phyloP scores from a whole-genome alignment of 1,140 invertebrate genomes.

The Rhizoglyphus robini region DNA sequence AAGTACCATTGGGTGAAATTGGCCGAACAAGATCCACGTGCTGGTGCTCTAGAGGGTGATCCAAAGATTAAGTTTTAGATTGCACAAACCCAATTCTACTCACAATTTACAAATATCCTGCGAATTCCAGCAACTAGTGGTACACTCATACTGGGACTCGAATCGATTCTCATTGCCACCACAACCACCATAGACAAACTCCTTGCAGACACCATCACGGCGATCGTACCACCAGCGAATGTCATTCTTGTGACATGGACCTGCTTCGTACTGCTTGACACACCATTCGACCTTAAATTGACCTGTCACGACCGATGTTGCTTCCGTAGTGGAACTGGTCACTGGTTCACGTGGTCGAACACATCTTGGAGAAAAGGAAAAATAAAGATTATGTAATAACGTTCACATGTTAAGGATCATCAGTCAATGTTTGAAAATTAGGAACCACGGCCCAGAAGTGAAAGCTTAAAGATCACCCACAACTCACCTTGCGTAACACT shows the following conservation, averaged over 20 bases:
- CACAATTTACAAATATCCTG: conserved; percentile 23
- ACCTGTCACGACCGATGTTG: not conserved
- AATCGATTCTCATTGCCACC: conserved; percentile 76
- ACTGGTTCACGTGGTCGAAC: not conserved
- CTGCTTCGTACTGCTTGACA: conserved; percentile 55
- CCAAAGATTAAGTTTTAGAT: not conserved
- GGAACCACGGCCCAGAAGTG: conserved; percentile 22
- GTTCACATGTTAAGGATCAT: too few species aligned
- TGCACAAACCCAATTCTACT: not conserved
- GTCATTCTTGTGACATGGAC: conserved; percentile 57
- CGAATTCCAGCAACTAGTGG: conserved; percentile 51
- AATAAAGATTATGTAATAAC: too few species aligned
- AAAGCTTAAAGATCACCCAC: too few species aligned
- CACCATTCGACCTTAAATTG: conserved; percentile 36
- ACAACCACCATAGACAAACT: conserved; percentile 69
- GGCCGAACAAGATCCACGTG: conserved; percentile 55
- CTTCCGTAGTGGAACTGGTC: not conserved
- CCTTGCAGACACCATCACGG: conserved; percentile 56
- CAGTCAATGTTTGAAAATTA: too few species aligned
- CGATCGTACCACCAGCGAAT: conserved; percentile 66
- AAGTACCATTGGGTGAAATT: conserved; percentile 59
- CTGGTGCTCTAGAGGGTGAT: conserved; percentile 41
- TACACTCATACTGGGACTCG: conserved; percentile 55
- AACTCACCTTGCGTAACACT: conserved; percentile 50
- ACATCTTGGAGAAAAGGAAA: too few species aligned